Evolutionary conservation across 2,113 vertebrate species (phyloP).

Genomic region (Lampris megalopsis): DNA sequence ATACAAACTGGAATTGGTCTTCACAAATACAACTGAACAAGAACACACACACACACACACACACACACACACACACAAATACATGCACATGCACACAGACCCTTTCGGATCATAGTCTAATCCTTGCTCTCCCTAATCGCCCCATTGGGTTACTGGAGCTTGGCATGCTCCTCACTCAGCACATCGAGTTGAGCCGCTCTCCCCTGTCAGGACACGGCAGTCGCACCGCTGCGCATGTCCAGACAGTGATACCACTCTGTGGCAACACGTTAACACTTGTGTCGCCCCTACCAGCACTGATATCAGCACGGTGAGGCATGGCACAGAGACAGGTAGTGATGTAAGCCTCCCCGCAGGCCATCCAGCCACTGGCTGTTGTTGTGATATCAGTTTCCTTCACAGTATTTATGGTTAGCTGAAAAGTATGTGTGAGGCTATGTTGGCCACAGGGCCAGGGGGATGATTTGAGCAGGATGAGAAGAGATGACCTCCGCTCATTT

Average conservation of each 20-base stretch:
- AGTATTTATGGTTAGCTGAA: conserved; percentile 47
- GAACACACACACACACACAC: conserved; percentile 21
- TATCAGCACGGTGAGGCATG: conserved; percentile 47
- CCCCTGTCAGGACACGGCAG: conserved; percentile 53
- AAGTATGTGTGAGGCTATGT: conserved; percentile 27
- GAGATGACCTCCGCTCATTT: background rate
- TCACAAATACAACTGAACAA: background rate
- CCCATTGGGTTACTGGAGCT: conserved; percentile 51
- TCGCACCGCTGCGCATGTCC: conserved; percentile 37
- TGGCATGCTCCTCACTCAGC: conserved; percentile 66
- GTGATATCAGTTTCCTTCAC: conserved; percentile 57
- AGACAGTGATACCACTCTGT: conserved; percentile 41
- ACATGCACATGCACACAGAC: background rate
- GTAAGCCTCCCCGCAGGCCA: conserved; percentile 31
- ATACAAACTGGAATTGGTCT: background rate
- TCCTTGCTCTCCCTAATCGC: conserved; percentile 55
- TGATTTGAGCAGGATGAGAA: background rate
- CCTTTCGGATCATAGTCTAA: conserved; percentile 22
- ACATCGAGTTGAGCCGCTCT: conserved; percentile 49
- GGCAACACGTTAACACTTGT: conserved; percentile 66
- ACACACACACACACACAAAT: conserved; percentile 17
- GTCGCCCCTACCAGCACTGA: conserved; percentile 29
- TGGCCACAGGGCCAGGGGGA: conserved; percentile 15
- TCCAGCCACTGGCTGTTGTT: conserved; percentile 34
- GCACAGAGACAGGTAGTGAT: conserved; percentile 64